Conservation (phyloP, 2,113 vertebrate species). For the Carlito syrichta region DNA sequence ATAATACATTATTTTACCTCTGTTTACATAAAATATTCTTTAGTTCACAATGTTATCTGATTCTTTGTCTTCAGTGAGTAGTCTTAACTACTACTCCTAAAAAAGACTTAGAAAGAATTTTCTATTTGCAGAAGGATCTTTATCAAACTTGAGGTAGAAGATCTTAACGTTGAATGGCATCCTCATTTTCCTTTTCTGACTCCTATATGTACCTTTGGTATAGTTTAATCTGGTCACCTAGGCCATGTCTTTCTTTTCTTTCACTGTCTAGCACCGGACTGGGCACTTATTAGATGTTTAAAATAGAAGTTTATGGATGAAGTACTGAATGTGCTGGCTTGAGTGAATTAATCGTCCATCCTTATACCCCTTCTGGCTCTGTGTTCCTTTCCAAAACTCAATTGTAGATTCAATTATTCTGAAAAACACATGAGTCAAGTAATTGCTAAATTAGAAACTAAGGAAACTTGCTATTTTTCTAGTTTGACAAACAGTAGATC, state of each 20-base stretch:
- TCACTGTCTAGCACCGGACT: neutral
- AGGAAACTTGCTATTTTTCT: neutral
- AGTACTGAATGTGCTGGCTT: neutral
- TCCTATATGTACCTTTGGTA: rapidly evolving
- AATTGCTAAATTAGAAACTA: neutral
- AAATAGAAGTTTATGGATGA: neutral
- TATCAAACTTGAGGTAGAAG: neutral
- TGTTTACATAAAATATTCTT: neutral
- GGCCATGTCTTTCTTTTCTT: neutral
- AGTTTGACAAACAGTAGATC: constrained; percentile 22
- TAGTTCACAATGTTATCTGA: neutral
- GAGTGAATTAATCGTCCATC: neutral
- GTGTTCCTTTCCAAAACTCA: neutral
- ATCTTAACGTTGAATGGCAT: neutral
- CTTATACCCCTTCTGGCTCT: neutral
- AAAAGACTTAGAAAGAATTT: neutral
- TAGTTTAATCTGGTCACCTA: neutral
- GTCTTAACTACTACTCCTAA: neutral
- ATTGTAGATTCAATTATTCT: neutral
- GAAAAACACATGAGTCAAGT: neutral
- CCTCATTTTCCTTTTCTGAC: neutral
- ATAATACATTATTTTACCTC: neutral
- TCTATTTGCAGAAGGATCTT: neutral
- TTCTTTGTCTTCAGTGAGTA: neutral
- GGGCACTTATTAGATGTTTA: neutral